Evolutionary conservation across 2,888 invertebrate genomes (phyloP).

Genomic region (Cotesia congregata): DNA sequence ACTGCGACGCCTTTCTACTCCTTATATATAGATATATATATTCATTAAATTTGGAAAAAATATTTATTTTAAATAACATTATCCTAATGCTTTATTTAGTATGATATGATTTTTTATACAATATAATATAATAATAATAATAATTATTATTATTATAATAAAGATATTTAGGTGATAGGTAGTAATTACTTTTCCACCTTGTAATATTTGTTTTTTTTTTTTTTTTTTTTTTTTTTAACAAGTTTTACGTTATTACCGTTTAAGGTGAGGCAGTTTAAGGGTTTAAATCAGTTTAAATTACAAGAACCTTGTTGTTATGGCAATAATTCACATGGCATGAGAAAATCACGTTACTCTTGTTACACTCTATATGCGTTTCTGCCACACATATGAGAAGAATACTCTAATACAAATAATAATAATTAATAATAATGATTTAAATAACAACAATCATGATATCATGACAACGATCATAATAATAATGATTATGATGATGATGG

Average conservation of each 20-base stretch:
- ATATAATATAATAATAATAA: no score
- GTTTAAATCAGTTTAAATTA: slow-evolving; percentile 49
- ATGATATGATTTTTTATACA: no score
- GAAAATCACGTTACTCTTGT: slow-evolving; percentile 58
- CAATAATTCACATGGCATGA: slow-evolving; percentile 55
- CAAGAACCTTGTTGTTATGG: slow-evolving; percentile 48
- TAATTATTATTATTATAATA: no score
- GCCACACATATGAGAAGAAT: no score
- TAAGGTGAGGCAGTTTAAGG: slow-evolving; percentile 23
- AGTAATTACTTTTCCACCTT: not conserved
- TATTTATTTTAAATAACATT: not conserved
- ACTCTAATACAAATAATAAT: no score
- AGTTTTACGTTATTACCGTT: not conserved
- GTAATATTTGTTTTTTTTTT: slow-evolving; percentile 15
- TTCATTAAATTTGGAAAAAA: not conserved
- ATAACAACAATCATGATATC: no score
- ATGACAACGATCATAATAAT: not conserved
- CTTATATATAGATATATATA: not conserved
- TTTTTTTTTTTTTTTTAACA: slow-evolving; percentile 16
- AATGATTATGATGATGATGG: not conserved
- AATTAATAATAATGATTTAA: no score
- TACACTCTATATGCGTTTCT: not conserved
- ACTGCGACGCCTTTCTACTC: slow-evolving; percentile 28
- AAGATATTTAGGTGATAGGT: no score
- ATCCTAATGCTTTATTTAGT: no score